Percentiles rank a stretch among this genome's conserved stretches.
Evolutionary conservation across 2,888 invertebrate species (phyloP).

Genomic region (Unio pictorum): DNA sequence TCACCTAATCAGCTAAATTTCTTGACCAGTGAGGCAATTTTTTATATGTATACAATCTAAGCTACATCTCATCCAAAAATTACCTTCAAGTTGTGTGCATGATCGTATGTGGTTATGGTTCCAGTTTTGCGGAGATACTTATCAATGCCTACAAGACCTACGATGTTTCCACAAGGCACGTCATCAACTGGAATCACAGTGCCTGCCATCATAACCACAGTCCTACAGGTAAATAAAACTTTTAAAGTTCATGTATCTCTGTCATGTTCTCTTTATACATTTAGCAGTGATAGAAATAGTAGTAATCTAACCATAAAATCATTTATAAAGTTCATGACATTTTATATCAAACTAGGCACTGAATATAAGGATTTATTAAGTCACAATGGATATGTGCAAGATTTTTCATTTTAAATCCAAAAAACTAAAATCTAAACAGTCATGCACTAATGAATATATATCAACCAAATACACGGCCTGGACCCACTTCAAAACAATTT

Average conservation of each 20-base stretch:
- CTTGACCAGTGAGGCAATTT: background rate
- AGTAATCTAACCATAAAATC: no score
- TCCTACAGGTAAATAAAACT: conserved; percentile 74
- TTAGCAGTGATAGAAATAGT: background rate
- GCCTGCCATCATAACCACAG: conserved; percentile 99
- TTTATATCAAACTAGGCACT: no score
- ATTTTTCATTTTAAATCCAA: no score
- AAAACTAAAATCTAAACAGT: no score
- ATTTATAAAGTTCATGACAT: no score
- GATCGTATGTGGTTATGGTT: conserved; percentile 98
- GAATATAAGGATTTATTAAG: no score
- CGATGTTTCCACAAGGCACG: conserved; percentile 99
- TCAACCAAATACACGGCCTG: no score
- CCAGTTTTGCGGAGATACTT: conserved; percentile 99
- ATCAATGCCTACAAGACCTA: conserved; percentile 99
- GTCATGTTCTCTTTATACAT: background rate
- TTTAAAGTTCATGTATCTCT: background rate
- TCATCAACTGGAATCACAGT: conserved; percentile 99
- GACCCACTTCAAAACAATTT: no score
- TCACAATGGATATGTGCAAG: no score
- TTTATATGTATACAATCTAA: background rate
- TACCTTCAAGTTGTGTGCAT: conserved; percentile 96
- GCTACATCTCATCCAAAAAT: background rate
- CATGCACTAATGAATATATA: no score
- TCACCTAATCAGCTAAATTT: background rate